Conservation (phyloP, 1,140 invertebrate species). For the Geopemphigus sp. region DNA sequence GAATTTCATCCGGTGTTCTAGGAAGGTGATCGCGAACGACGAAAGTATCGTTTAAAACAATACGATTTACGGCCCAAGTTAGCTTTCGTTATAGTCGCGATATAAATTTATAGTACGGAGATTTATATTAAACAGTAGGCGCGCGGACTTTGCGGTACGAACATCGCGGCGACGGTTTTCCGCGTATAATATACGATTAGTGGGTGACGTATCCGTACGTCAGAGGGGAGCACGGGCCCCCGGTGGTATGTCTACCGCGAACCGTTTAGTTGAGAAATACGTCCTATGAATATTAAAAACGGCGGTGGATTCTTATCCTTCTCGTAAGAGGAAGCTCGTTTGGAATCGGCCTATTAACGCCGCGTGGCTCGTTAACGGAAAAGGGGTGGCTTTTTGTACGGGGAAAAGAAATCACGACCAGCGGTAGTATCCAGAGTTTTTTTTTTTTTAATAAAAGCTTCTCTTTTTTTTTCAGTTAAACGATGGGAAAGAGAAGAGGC, state of each 20-base stretch:
- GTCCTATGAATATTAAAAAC: slow-evolving; percentile 34
- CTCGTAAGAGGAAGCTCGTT: neutral
- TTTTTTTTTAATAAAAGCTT: slow-evolving; percentile 23
- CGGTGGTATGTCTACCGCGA: neutral
- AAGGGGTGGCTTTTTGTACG: neutral
- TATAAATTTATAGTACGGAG: neutral
- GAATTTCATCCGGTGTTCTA: no score
- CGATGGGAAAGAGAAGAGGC: neutral
- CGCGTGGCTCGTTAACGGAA: slow-evolving; percentile 9
- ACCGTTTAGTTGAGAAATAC: no score
- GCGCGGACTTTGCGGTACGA: neutral
- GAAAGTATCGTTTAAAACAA: neutral
- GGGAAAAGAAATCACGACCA: neutral
- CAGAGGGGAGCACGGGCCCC: no score
- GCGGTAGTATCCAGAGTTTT: neutral
- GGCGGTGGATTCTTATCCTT: slow-evolving; percentile 4
- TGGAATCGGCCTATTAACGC: slow-evolving; percentile 34
- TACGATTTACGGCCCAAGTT: neutral
- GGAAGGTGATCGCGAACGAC: no score
- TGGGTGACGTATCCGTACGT: slow-evolving; percentile 5
- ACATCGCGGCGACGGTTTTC: no score
- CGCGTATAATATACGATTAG: neutral
- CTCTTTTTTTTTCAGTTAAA: neutral
- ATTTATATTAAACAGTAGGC: no score
- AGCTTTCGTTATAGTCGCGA: neutral